phyloP scores from a whole-genome alignment of 2,888 invertebrate species.

The Lumbricus terrestris region DNA sequence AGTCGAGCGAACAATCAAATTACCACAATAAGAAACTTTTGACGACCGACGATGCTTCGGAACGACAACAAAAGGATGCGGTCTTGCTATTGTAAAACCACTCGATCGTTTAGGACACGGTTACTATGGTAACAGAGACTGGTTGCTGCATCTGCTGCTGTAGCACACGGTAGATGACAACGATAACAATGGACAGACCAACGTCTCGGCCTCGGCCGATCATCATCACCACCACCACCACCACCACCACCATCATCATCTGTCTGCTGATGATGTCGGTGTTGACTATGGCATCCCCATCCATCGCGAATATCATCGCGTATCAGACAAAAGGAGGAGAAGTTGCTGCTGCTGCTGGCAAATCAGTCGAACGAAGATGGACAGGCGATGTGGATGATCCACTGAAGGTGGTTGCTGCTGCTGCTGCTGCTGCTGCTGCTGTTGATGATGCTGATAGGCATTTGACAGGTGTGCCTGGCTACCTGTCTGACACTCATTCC shows the following conservation, averaged over 20 bases:
- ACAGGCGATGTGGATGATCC: not conserved
- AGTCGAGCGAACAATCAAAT: not conserved
- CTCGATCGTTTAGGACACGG: not conserved
- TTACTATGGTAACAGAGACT: not conserved
- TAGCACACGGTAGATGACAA: not conserved
- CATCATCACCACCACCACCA: not conserved
- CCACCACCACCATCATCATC: not conserved
- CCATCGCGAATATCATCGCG: not conserved
- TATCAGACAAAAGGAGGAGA: not conserved
- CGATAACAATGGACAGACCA: not conserved
- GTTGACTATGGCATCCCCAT: not conserved
- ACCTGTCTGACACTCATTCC: not conserved
- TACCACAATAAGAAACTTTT: not conserved
- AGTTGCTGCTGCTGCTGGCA: too few relatives aligned
- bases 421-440: too few relatives aligned
- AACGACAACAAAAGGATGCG: not conserved
- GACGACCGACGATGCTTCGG: not conserved
- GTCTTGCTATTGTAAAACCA: not conserved
- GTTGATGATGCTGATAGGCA: not conserved
- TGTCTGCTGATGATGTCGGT: not conserved
- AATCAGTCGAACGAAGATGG: not conserved
- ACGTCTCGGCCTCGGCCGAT: not conserved
- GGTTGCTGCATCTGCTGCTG: not conserved
- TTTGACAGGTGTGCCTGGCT: not conserved
- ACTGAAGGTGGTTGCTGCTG: too few relatives aligned